Evolutionary conservation across 1,140 invertebrate species (phyloP).

Genomic region (Rhynchophorus ferrugineus): DNA sequence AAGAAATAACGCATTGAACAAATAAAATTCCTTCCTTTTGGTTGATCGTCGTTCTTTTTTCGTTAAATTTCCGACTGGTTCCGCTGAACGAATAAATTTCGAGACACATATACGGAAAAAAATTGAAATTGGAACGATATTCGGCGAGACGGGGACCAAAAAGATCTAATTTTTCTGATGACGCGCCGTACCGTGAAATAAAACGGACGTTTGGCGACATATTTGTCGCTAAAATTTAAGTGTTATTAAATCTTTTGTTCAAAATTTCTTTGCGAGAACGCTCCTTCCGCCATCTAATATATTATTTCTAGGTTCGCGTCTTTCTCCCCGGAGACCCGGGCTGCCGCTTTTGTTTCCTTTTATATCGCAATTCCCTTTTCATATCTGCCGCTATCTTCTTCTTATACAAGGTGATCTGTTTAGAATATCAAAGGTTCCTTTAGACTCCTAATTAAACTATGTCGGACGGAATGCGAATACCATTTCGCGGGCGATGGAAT

Average conservation of each 20-base stretch:
- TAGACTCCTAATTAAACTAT: conserved; percentile 12
- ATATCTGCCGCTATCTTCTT: conserved; percentile 28
- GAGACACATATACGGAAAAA: no score
- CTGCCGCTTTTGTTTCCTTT: conserved; percentile 34
- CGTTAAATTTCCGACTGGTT: no score
- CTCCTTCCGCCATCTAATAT: conserved; percentile 29
- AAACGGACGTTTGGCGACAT: conserved; percentile 15
- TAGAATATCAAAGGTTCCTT: conserved; percentile 16
- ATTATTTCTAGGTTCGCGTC: conserved; percentile 34
- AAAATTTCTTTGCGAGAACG: conserved; percentile 25
- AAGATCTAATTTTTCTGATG: conserved; percentile 7
- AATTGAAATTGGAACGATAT: no score
- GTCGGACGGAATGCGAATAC: no score
- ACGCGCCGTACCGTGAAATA: conserved; percentile 1
- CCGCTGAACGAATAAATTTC: no score
- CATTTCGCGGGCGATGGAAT: no score
- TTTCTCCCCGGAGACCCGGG: conserved; percentile 20
- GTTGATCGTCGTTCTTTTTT: no score
- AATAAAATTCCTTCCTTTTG: no score
- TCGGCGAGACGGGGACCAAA: no score
- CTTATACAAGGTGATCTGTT: conserved; percentile 20
- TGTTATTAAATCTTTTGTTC: conserved; percentile 29
- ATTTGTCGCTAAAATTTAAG: conserved; percentile 26
- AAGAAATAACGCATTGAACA: no score
- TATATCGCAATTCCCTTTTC: conserved; percentile 36